phyloP scores from a whole-genome alignment of 2,797 vertebrate genomes.

The Psittacula echo region DNA sequence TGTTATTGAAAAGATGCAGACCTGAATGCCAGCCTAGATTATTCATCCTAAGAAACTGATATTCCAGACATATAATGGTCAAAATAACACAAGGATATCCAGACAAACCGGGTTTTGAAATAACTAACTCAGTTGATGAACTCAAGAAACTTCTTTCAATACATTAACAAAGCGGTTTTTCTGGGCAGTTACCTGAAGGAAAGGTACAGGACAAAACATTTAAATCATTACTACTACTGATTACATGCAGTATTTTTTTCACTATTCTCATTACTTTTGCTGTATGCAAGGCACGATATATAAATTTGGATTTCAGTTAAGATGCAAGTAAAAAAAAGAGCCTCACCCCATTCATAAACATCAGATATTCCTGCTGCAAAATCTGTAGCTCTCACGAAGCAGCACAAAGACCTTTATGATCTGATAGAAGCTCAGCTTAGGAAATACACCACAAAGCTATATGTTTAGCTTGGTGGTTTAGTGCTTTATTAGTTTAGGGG shows the following conservation, averaged over 20 bases:
- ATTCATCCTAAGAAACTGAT: background rate
- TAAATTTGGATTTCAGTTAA: background rate
- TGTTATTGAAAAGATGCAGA: background rate
- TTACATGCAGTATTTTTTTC: background rate
- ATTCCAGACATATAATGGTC: background rate
- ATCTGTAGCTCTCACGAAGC: accelerated
- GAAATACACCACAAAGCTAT: constrained; percentile 35
- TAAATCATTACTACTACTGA: background rate
- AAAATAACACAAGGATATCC: background rate
- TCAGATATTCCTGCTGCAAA: background rate
- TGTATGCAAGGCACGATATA: background rate
- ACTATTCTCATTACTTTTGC: background rate
- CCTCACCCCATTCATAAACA: background rate
- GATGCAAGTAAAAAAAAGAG: background rate
- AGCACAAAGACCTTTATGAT: background rate
- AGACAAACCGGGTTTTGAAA: background rate
- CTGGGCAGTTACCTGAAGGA: background rate
- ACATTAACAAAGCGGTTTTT: background rate
- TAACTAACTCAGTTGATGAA: background rate
- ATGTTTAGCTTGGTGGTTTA: constrained; percentile 1
- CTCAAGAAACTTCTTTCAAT: background rate
- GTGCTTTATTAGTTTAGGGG: background rate
- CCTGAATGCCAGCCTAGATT: background rate
- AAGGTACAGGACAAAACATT: background rate
- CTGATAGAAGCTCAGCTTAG: background rate